phyloP scores from a whole-genome alignment of 2,113 vertebrate species.

The Trematocara unimaculatum region DNA sequence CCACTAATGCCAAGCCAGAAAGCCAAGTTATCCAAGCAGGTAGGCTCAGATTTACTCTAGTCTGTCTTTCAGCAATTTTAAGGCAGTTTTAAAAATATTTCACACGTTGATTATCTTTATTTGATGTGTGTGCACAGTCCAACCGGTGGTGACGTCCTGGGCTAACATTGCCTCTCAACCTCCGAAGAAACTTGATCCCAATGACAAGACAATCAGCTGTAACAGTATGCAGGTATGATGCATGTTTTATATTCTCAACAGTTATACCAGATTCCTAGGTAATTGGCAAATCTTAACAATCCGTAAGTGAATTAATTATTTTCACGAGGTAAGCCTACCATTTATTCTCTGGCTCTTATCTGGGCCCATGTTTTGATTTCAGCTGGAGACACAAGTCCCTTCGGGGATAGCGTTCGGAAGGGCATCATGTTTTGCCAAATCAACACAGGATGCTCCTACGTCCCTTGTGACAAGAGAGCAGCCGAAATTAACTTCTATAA shows the following conservation, averaged over 20 bases:
- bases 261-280: background rate
- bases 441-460: fast-evolving
- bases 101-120: background rate
- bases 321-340: background rate
- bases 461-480: background rate
- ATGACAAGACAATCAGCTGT: background rate
- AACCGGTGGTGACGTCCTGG: conserved; percentile 52
- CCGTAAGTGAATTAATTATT: background rate
- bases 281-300: background rate
- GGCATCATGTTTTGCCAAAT: background rate
- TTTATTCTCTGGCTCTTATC: background rate
- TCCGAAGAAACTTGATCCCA: conserved; percentile 45
- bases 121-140: background rate
- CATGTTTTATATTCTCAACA: background rate
- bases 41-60: background rate
- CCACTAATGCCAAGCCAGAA: background rate
- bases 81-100: background rate
- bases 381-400: background rate
- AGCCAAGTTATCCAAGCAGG: conserved; percentile 5
- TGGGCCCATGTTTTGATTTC: background rate
- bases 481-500: background rate
- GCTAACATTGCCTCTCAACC: conserved; percentile 73
- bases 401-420: fast-evolving
- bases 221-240: conserved; percentile 35
- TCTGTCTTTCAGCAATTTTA: background rate